Evolutionary conservation across 2,888 invertebrate species (phyloP).

Genomic region (Arge pagana): DNA sequence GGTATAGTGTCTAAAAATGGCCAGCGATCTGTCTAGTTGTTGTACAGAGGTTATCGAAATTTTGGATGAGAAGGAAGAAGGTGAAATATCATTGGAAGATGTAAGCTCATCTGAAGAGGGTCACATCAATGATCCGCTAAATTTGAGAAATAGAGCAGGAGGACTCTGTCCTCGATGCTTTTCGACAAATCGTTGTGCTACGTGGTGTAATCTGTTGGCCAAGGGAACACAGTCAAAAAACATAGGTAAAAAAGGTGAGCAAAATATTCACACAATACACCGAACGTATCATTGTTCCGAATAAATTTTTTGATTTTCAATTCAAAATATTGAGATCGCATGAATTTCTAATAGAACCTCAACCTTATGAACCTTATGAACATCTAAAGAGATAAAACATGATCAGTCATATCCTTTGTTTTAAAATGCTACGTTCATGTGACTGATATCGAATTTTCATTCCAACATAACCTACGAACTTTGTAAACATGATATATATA

Average conservation of each 20-base stretch:
- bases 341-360: too few species aligned
- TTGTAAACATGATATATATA: too few species aligned
- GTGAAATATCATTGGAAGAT: conserved; percentile 55
- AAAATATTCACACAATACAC: background rate
- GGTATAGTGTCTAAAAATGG: conserved; percentile 38
- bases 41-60: conserved; percentile 46
- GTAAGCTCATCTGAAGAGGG: conserved; percentile 56
- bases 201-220: conserved; percentile 39
- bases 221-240: conserved; percentile 5
- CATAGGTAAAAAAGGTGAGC: conserved; percentile 17
- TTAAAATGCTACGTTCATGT: too few species aligned
- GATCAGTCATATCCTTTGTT: too few species aligned
- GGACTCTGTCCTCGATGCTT: conserved; percentile 40
- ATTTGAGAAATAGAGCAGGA: conserved; percentile 23
- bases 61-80: conserved; percentile 52
- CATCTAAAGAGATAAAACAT: too few species aligned
- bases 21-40: conserved; percentile 52
- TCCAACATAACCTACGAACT: too few species aligned
- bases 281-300: background rate
- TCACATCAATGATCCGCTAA: conserved; percentile 39
- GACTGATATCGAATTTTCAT: too few species aligned
- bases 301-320: too few species aligned
- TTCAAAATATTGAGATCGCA: too few species aligned
- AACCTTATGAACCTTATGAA: too few species aligned
- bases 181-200: conserved; percentile 37